Conservation (phyloP, 2,113 vertebrate genomes). For the Xiphorhynchus elegans region DNA sequence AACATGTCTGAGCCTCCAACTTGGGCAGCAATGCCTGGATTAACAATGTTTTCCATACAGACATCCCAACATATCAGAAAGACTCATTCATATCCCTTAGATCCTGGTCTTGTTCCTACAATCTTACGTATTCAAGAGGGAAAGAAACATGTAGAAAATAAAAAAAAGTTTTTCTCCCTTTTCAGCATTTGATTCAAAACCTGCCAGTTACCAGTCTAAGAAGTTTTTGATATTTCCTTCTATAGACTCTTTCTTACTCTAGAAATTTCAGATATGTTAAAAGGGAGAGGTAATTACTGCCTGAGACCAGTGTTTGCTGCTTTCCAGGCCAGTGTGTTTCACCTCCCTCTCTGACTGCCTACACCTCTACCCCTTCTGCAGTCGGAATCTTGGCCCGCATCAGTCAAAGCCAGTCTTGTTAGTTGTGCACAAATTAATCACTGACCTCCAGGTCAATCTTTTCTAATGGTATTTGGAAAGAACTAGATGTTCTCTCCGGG, state of each 20-base stretch:
- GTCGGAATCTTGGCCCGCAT: fast-evolving
- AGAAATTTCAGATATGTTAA: not conserved
- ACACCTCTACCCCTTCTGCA: not conserved
- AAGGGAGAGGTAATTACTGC: not conserved
- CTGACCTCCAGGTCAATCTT: not conserved
- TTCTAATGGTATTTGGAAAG: not conserved
- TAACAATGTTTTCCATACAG: not conserved
- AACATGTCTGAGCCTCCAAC: not conserved
- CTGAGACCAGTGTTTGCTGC: not conserved
- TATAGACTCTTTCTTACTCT: not conserved
- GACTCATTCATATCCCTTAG: not conserved
- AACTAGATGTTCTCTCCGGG: not conserved
- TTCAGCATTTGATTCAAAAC: not conserved
- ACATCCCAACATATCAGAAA: not conserved
- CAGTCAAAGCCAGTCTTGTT: not conserved
- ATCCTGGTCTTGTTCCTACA: not conserved
- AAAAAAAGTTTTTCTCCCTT: not conserved
- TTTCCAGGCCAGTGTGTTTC: not conserved
- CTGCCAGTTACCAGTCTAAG: not conserved
- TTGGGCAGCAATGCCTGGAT: not conserved
- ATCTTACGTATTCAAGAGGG: fast-evolving
- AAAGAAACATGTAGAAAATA: not conserved
- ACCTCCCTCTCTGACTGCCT: fast-evolving
- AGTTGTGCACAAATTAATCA: not conserved
- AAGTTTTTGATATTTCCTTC: not conserved